A percentile compares a stretch with the other conserved stretches of the same genome.
Evolutionary conservation across 2,888 invertebrate species (phyloP).

Genomic region (Megaustenia siamemsis): DNA sequence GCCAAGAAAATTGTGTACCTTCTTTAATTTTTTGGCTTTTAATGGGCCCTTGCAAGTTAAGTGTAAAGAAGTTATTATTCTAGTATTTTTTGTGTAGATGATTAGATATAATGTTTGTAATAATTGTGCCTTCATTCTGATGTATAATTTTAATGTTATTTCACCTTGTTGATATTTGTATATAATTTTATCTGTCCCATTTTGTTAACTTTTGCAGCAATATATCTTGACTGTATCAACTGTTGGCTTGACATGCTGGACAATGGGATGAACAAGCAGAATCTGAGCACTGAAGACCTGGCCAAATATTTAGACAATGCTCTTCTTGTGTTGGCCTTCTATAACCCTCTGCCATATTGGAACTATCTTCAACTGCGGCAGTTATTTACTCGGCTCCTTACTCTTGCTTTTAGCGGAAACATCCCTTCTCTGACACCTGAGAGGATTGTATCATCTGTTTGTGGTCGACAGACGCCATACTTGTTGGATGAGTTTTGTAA

Average conservation of each 20-base stretch:
- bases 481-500: conserved; percentile 70
- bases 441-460: conserved; percentile 65
- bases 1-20: too few relatives aligned
- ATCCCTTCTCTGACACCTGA: conserved; percentile 20
- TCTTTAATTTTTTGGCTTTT: too few relatives aligned
- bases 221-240: conserved; percentile 65
- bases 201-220: conserved; percentile 34
- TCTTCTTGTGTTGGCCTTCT: conserved; percentile 66
- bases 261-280: conserved; percentile 7
- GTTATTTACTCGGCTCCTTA: conserved; percentile 66
- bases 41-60: too few relatives aligned
- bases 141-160: too few relatives aligned
- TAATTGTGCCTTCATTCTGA: too few relatives aligned
- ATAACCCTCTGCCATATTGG: conserved; percentile 65
- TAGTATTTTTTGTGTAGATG: too few relatives aligned
- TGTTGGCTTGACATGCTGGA: conserved; percentile 63
- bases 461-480: conserved; percentile 64
- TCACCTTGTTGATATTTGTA: background rate
- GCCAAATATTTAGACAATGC: conserved; percentile 50
- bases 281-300: background rate
- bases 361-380: conserved; percentile 67
- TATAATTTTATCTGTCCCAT: background rate
- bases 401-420: conserved; percentile 56
- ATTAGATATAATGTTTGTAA: too few relatives aligned
- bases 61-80: too few relatives aligned